Evolutionary conservation across 1,140 invertebrate genomes (phyloP), one percentile per base, ranked within the genome.

Genomic region (Camponotus floridanus): DNA sequence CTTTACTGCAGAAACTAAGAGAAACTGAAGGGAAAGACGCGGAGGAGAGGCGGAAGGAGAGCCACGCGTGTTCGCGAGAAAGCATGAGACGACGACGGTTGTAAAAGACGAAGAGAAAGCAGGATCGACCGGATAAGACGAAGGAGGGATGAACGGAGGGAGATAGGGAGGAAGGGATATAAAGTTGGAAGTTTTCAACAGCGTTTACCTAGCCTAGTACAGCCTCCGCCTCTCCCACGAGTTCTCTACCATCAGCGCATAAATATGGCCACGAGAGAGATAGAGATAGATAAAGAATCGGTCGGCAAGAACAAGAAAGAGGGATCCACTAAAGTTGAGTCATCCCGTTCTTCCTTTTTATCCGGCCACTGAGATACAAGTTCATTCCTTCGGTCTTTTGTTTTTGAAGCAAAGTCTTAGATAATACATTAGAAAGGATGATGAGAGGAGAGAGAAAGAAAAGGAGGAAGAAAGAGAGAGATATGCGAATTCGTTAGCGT

Each of bases 161-260:
- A 65, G 88, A 87, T 2, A 39, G 13, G 55, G 18, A 3, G 51
- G 8, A 31, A 18, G 86, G 2, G 39, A 90, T 91, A 86, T 83
- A 51, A 93, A 94, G 93, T 94, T 94, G 79, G 31, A 91, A 94
- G 92, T 94, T 94, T 94, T 92, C 92, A 92, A 88, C 92, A 86
- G 84, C 86, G 90, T 87, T 89, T 88, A 87, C 83, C 86, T 91
- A 90, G 89, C 88, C 87, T 87, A 85, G 85, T 64, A 67, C 85
- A 70, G 42, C 70, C 79, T 74, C 84, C 26, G 11, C 76, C 59
- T 61, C 64, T 86, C 73, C 76, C 59, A 51, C 86, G 42, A 42
- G 48, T 51, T 11, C 73, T 83, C 79, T 76, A 81, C 86, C 71
- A 86, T 64, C 81, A 86, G 86, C 87, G 89, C 90, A 85, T 92